Conservation (phyloP, 2,113 vertebrate species). For the human region DNA sequence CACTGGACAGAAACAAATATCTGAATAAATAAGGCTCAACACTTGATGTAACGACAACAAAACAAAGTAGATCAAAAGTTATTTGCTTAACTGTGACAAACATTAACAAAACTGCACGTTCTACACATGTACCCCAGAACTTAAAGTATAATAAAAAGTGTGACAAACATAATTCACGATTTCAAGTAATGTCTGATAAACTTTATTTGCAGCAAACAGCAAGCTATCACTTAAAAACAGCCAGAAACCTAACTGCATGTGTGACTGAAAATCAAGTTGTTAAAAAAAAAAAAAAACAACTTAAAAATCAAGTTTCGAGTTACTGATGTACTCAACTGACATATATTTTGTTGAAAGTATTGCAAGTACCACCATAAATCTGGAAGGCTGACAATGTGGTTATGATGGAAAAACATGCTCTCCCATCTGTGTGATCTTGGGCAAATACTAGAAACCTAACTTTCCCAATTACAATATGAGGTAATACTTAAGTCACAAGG, state of each 20-base stretch:
- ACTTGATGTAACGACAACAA: not conserved
- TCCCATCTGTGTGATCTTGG: conserved; percentile 20
- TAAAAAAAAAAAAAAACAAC: not conserved
- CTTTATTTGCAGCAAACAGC: not conserved
- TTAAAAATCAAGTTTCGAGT: conserved; percentile 49
- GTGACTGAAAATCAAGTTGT: not conserved
- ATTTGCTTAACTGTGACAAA: not conserved
- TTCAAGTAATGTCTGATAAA: conserved; percentile 29
- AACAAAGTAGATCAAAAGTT: not conserved
- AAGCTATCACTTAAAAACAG: not conserved
- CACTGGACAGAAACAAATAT: conserved; percentile 1
- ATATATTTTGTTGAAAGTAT: not conserved
- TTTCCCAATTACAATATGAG: conserved; percentile 52
- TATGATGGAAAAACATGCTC: conserved; percentile 36
- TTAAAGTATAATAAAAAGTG: not conserved
- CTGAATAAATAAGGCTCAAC: conserved; percentile 17
- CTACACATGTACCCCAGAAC: too few species aligned
- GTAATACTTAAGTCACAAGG: conserved; percentile 62
- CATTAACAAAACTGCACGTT: not conserved
- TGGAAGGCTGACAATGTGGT: not conserved
- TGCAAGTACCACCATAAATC: not conserved
- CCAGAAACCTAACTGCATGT: not conserved
- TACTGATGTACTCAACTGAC: not conserved
- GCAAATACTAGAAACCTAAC: conserved; percentile 31
- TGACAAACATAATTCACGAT: not conserved